Evolutionary conservation across 2,797 vertebrate species (phyloP).

Genomic region (Odontamblyopus rebecca): DNA sequence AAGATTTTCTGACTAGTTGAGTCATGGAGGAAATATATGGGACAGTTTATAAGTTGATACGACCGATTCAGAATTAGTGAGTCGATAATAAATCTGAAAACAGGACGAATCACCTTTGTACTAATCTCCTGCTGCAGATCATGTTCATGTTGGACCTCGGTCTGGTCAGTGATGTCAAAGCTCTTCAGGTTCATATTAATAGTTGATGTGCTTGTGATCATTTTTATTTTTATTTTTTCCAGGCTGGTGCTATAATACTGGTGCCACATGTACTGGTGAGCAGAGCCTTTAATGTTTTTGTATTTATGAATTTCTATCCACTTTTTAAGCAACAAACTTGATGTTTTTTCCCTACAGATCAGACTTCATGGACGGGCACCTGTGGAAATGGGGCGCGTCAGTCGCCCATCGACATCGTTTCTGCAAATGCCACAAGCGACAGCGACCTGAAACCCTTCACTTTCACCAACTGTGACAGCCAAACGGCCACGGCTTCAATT

Average conservation of each 20-base stretch:
- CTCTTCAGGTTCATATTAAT: no score
- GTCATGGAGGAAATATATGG: no score
- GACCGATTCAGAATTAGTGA: no score
- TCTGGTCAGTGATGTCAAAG: no score
- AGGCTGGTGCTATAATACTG: neutral
- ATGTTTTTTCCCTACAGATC: neutral
- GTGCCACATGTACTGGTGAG: neutral
- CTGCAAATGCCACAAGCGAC: neutral
- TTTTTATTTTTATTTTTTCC: neutral
- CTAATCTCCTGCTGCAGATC: no score
- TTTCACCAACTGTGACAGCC: constrained; percentile 52
- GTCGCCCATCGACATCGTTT: neutral
- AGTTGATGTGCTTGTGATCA: no score
- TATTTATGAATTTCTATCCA: neutral
- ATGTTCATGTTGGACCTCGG: no score
- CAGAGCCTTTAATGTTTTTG: neutral
- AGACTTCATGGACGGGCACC: neutral
- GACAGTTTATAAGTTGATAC: no score
- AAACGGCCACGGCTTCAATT: neutral
- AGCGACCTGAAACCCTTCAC: constrained; percentile 36
- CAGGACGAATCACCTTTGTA: no score
- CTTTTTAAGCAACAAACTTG: neutral
- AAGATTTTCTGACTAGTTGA: no score
- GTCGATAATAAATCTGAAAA: no score
- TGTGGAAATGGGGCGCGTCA: neutral